Evolutionary conservation across 2,797 vertebrate species (phyloP).

Genomic region (Catamblyrhynchus diadema): DNA sequence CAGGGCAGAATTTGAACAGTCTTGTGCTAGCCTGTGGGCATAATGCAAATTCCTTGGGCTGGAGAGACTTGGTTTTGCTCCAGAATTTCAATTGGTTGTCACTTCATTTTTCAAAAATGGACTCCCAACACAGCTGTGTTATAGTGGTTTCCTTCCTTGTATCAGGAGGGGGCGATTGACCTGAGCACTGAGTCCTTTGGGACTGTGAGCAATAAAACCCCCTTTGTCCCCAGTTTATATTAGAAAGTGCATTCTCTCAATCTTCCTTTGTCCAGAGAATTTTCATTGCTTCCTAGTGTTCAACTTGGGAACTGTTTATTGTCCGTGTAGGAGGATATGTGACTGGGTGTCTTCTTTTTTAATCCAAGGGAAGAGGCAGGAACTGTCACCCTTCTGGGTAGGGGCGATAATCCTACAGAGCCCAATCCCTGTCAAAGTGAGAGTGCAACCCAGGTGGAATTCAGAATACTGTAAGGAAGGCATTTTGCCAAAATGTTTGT

Average conservation of each 20-base stretch:
- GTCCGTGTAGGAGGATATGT: neutral
- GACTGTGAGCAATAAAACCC: neutral
- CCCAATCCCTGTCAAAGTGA: neutral
- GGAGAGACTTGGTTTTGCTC: conserved; percentile 33
- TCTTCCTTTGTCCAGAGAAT: neutral
- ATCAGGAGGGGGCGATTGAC: neutral
- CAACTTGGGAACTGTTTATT: neutral
- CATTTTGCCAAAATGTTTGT: conserved; percentile 60
- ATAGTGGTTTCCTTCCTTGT: neutral
- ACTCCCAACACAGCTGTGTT: neutral
- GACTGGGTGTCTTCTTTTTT: neutral
- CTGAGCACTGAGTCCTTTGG: neutral
- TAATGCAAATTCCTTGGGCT: conserved; percentile 53
- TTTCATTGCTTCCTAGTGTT: neutral
- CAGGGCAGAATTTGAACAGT: conserved; percentile 46
- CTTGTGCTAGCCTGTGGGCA: conserved; percentile 52
- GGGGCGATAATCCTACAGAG: neutral
- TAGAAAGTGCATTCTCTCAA: neutral
- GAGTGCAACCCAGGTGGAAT: neutral
- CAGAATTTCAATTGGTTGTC: conserved; percentile 50
- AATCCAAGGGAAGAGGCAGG: neutral
- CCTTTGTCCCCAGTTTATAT: neutral
- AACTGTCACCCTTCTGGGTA: neutral
- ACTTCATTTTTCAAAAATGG: conserved; percentile 2
- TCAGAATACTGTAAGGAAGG: neutral